Evolutionary conservation across 2,888 invertebrate genomes (phyloP).

Genomic region (Parthenolecanium corni): DNA sequence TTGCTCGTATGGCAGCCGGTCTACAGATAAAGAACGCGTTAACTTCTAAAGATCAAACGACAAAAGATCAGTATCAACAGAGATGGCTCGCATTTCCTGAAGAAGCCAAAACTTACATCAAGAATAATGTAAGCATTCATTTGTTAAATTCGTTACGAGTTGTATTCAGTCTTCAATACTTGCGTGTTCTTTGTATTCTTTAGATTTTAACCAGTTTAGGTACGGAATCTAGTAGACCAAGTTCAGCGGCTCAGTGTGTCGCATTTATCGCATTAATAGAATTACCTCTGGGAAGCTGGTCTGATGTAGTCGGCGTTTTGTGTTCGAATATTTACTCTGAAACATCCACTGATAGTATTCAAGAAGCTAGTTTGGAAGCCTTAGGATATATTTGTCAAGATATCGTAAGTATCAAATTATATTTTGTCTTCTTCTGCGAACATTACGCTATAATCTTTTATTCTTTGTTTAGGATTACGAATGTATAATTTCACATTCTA

Average conservation of each 20-base stretch:
- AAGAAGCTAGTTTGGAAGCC: conserved; percentile 92
- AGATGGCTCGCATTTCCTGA: conserved; percentile 85
- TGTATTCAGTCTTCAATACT: no score
- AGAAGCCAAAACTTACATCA: conserved; percentile 75
- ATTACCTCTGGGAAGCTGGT: conserved; percentile 84
- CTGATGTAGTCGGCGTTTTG: conserved; percentile 70
- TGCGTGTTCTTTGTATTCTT: conserved; percentile 34
- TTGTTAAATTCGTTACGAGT: no score
- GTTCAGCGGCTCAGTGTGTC: conserved; percentile 97
- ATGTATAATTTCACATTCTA: conserved; percentile 80
- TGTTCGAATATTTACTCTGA: conserved; percentile 82
- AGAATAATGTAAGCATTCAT: conserved; percentile 69
- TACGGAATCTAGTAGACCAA: conserved; percentile 87
- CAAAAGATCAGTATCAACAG: conserved; percentile 73
- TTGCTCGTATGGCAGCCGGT: conserved; percentile 96
- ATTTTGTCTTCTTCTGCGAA: background rate
- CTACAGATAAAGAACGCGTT: conserved; percentile 95
- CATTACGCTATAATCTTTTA: background rate
- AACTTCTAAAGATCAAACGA: conserved; percentile 79
- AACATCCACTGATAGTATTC: conserved; percentile 80
- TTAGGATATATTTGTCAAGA: conserved; percentile 99
- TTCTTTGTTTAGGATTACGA: conserved; percentile 55
- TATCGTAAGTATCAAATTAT: conserved; percentile 46
- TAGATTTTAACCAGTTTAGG: conserved; percentile 86
- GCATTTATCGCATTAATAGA: conserved; percentile 96